Percentiles rank a stretch among this genome's conserved stretches.
Evolutionary conservation across 2,888 invertebrate species (phyloP).

Genomic region (Epinotia ramella): DNA sequence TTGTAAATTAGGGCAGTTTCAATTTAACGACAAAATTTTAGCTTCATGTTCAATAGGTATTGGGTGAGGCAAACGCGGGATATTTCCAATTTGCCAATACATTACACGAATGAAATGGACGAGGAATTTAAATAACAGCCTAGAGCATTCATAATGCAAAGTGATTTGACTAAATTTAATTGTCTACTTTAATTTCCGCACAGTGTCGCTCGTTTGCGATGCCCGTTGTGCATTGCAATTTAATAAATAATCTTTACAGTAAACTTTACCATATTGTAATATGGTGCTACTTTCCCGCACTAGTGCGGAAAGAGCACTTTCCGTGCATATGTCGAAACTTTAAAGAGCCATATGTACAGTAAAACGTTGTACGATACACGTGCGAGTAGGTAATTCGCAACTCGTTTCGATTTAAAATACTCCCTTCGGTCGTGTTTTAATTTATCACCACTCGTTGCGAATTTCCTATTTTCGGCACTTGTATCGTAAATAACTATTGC

Average conservation of each 20-base stretch:
- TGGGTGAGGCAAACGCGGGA: neutral
- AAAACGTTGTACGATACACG: too few relatives aligned
- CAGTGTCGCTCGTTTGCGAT: conserved; percentile 1
- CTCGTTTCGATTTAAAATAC: too few relatives aligned
- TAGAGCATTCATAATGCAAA: neutral
- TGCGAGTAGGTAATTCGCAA: too few relatives aligned
- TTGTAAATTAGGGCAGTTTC: conserved; percentile 1
- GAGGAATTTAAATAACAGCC: conserved; percentile 11
- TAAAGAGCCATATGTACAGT: too few relatives aligned
- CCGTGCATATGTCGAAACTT: too few relatives aligned
- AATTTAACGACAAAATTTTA: neutral
- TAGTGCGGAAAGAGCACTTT: too few relatives aligned
- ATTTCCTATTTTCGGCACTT: too few relatives aligned
- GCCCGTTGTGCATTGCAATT: conserved; percentile 8
- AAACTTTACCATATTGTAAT: too few relatives aligned
- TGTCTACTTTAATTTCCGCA: conserved; percentile 21
- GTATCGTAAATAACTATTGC: too few relatives aligned
- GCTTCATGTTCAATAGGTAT: conserved; percentile 7
- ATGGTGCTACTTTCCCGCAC: too few relatives aligned
- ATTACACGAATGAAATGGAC: conserved; percentile 4
- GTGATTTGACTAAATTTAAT: conserved; percentile 12
- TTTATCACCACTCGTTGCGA: too few relatives aligned
- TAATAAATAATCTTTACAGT: conserved; percentile 5
- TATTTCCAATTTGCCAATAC: conserved; percentile 3
- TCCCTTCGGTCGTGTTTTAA: too few relatives aligned